These are phyloP conservation scores for Epinephelus awoara DNA, from an alignment of 2,797 vertebrate genomes.

Conservation along the genomic window DNA sequence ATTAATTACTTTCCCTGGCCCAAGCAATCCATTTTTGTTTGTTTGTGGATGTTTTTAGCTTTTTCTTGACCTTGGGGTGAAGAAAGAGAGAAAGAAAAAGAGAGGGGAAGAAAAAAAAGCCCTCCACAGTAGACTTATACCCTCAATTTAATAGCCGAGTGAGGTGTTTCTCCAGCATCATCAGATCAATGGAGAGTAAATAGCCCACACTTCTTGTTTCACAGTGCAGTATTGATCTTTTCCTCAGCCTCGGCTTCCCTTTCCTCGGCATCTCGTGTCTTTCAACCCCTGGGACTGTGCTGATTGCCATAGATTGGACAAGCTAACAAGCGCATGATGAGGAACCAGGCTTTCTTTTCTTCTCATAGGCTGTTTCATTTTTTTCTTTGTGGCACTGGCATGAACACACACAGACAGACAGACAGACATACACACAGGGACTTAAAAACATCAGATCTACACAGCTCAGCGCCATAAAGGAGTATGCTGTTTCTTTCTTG, in stretches of 20 bases:
- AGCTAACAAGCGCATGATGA: slow-evolving; percentile 99
- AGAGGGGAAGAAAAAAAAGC: slow-evolving; percentile 65
- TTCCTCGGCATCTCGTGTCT: slow-evolving; percentile 93
- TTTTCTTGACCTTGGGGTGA: slow-evolving; percentile 91
- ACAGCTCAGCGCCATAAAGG: slow-evolving; percentile 86
- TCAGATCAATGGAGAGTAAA: slow-evolving; percentile 99
- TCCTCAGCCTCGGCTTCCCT: slow-evolving; percentile 96
- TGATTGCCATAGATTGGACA: slow-evolving; percentile 99
- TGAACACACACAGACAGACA: slow-evolving; percentile 84
- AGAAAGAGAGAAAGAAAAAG: slow-evolving; percentile 73
- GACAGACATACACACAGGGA: slow-evolving; percentile 84
- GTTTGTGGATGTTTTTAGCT: slow-evolving; percentile 90
- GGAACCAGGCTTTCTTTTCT: slow-evolving; percentile 90
- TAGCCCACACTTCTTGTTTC: slow-evolving; percentile 99
- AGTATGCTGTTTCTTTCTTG: slow-evolving; percentile 80
- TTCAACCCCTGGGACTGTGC: slow-evolving; percentile 97
- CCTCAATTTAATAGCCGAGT: slow-evolving; percentile 98
- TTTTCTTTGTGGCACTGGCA: slow-evolving; percentile 86
- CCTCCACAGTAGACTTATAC: slow-evolving; percentile 93
- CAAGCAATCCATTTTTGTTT: slow-evolving; percentile 89
- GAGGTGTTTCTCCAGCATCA: slow-evolving; percentile 99
- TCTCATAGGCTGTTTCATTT: slow-evolving; percentile 86
- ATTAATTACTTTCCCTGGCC: slow-evolving; percentile 89
- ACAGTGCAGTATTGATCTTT: slow-evolving; percentile 98
- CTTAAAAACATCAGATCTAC: slow-evolving; percentile 82